These are phyloP conservation scores for Sphaerophoria rueppellii DNA, from an alignment of 2,888 invertebrate genomes.

Conservation along the genomic window DNA sequence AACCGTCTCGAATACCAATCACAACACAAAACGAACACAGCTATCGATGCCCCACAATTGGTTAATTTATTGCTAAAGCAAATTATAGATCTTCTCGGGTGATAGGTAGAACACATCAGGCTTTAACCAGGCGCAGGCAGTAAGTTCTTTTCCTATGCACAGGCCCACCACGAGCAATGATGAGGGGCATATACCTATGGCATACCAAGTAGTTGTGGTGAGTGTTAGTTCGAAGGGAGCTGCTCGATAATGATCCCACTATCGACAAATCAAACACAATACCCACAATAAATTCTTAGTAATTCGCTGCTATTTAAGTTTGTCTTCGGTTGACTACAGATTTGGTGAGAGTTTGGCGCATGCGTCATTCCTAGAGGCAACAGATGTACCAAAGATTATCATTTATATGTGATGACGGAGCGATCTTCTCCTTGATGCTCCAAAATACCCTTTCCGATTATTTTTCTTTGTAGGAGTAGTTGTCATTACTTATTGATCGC, in stretches of 20 bases:
- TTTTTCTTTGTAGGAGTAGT: conserved; percentile 33
- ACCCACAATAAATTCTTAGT: conserved; percentile 71
- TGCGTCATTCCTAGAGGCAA: conserved; percentile 65
- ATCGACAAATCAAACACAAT: conserved; percentile 69
- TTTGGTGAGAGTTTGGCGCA: conserved; percentile 70
- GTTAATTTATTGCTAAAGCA: conserved; percentile 71
- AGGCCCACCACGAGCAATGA: conserved; percentile 22
- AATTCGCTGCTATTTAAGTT: conserved; percentile 36
- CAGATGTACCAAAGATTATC: conserved; percentile 71
- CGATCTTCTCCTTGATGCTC: conserved; percentile 37
- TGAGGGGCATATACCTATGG: conserved; percentile 44
- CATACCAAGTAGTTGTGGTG: conserved; percentile 50
- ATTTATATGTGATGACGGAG: conserved; percentile 58
- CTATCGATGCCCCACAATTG: conserved; percentile 66
- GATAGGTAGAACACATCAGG: conserved; percentile 63
- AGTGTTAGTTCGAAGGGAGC: conserved; percentile 48
- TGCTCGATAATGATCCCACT: conserved; percentile 56
- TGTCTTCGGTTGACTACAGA: conserved; percentile 25
- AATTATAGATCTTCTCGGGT: conserved; percentile 70
- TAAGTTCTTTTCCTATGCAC: conserved; percentile 44
- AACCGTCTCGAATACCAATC: conserved; percentile 71
- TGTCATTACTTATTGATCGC: conserved; percentile 71
- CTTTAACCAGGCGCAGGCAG: neutral
- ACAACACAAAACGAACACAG: conserved; percentile 17
- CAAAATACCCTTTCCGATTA: neutral